phyloP scores from a whole-genome alignment of 2,888 invertebrate species.

The Apamea crenata region DNA sequence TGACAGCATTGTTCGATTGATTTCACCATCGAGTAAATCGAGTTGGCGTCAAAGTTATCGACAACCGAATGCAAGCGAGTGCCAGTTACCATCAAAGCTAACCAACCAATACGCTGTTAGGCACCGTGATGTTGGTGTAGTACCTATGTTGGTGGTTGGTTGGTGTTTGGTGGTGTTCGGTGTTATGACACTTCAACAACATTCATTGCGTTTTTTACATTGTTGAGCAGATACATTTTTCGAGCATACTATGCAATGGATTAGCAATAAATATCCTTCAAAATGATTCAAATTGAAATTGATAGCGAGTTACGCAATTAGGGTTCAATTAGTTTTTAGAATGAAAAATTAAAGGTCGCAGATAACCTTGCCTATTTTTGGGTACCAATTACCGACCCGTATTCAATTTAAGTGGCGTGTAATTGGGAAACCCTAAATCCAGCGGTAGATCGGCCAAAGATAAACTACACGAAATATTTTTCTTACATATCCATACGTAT shows the following conservation, averaged over 20 bases:
- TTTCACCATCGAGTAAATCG: too few relatives aligned
- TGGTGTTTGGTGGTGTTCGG: too few relatives aligned
- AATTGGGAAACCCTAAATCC: slow-evolving; percentile 2
- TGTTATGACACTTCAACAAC: neutral
- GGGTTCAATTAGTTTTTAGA: neutral
- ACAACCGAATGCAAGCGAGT: too few relatives aligned
- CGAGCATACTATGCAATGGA: neutral
- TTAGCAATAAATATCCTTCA: neutral
- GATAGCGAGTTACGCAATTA: neutral
- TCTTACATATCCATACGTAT: neutral
- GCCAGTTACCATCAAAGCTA: too few relatives aligned
- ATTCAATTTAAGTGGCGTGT: neutral
- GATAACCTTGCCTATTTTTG: neutral
- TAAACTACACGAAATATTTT: neutral
- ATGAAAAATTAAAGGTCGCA: neutral
- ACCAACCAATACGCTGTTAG: too few relatives aligned
- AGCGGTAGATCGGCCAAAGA: neutral
- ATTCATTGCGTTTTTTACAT: neutral
- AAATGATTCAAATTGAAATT: neutral
- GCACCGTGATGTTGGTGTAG: too few relatives aligned
- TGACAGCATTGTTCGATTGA: too few relatives aligned
- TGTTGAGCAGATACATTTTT: neutral
- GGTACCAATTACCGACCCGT: too few relatives aligned
- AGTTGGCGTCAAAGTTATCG: too few relatives aligned
- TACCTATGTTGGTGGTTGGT: too few relatives aligned